Base-by-base conservation (phyloP, 2,797 vertebrate species). In the Peromyscus attwateri region DNA sequence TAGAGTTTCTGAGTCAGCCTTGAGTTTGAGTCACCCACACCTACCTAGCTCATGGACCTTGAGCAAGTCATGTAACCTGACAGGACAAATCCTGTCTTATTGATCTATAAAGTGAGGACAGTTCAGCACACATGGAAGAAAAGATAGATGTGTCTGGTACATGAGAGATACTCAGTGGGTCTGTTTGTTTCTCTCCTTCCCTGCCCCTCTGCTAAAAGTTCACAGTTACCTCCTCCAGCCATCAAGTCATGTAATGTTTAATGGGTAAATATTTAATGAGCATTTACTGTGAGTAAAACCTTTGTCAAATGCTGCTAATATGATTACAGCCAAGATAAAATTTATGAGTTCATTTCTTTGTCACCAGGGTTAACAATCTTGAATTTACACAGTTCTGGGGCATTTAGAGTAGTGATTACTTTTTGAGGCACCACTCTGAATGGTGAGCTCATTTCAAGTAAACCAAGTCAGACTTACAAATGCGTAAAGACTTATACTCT, bases 401-500 rank as follows among this genome's bases (percentile, higher is more conserved):
- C 70, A 29, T 73, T 96, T 97, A 82, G 79, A 25, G 85, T 92
- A 81, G 90, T 31, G 88, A 77, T 1, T 92, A n/a, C 29, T 83
- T 62, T 71, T 96, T 57, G 87, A 52, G 91, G 79, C 81, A 75
- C 52, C 3, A 52, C 68, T 92, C 75, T 77, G 40, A 89, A 81
- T 4, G 66, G 87, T 88, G 79, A 95, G 95, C 84, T 94, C 29
- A 46, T 95, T 97, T 94, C 85, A 95, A 95, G 81, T 62, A 97
- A 97, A 97, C 75, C 73, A 87, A 98, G 71, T 96, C 73, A 68
- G 95, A 95, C 31, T 94, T 94, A 88, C 57, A 95, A 87, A 94
- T 97, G 91, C 95, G 92, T 96, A 34, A 97, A 97, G 93, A 96
- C 95, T 93, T 96, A 97, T 97, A 98, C 97, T 96, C 95, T 95